Base-by-base conservation (phyloP, 2,888 invertebrate genomes). In the Leucoma salicis region DNA sequence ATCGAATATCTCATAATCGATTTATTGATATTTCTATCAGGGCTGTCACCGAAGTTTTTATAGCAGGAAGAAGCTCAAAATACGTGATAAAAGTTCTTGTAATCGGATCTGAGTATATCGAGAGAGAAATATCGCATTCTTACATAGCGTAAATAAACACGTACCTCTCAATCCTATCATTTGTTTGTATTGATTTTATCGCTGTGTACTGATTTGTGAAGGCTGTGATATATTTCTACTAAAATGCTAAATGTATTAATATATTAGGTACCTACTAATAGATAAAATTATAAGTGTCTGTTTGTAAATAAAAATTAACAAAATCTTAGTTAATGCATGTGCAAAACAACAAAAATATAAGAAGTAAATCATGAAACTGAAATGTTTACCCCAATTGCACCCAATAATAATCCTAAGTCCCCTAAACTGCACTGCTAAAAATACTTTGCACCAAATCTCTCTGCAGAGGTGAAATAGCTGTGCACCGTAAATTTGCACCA, bases 401-500 rank as follows among this genome's bases (percentile, higher is more conserved):
- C n/a, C n/a, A n/a, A n/a, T n/a, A n/a, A n/a, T n/a, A n/a, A n/a
- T n/a, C n/a, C n/a, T n/a, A n/a, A n/a, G n/a, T n/a, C n/a, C n/a
- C n/a, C n/a, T n/a, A n/a, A n/a, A n/a, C 6, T 28, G 49, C 52
- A 4, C 4, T 27, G 47, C 65, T 72, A 74, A 81, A 78, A 79
- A 79, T 77, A 75, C 67, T 66, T n/a, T 57, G 66, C 66, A 62
- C 66, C 68, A 73, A 78, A 80, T 80, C 78, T 70, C 68, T 65
- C 69, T 73, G 70, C 66, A 64, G 70, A 70, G 72, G 74, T 69
- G 64, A 59, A 60, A 81, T 82, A 11, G 29, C n/a, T 29, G 74
- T 82, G 78, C 82, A 82, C 80, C 83, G 82, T 81, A 84, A 84
- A 86, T 83, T 83, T 81, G 79, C 79, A 72, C 70, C 73, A 68